These are phyloP conservation scores for Tridacna crocea DNA, from an alignment of 2,888 invertebrate species.

Conservation along the genomic window DNA sequence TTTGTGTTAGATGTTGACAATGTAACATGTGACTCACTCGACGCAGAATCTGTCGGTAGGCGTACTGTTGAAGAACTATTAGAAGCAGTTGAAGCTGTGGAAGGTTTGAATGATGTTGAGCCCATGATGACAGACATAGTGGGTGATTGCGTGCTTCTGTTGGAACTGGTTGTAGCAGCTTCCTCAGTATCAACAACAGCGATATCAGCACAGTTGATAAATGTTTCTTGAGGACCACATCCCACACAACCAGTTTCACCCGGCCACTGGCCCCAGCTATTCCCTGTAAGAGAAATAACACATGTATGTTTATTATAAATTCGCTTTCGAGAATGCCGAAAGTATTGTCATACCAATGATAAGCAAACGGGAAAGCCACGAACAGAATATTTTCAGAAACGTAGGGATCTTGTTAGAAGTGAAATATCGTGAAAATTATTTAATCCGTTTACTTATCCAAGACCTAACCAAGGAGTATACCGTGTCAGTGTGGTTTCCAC, in stretches of 20 bases:
- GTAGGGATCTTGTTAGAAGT: too few relatives aligned
- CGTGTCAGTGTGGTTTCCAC: too few relatives aligned
- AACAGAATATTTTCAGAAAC: too few relatives aligned
- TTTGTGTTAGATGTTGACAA: not conserved
- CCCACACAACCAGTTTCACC: not conserved
- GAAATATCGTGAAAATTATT: too few relatives aligned
- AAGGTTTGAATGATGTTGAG: not conserved
- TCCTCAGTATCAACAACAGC: not conserved
- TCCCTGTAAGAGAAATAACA: not conserved
- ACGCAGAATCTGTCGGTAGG: not conserved
- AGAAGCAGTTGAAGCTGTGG: not conserved
- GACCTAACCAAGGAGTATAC: too few relatives aligned
- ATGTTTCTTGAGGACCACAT: constrained; percentile 3
- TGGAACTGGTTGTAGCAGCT: not conserved
- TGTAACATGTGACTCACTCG: not conserved
- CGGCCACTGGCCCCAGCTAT: not conserved
- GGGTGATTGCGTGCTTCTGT: not conserved
- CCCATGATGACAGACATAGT: not conserved
- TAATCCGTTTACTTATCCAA: too few relatives aligned
- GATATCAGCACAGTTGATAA: constrained; percentile 17
- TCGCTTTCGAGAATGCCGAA: too few relatives aligned
- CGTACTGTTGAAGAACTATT: not conserved
- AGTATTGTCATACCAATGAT: too few relatives aligned
- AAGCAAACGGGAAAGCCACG: too few relatives aligned
- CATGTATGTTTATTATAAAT: not conserved